Conservation (phyloP, 2,797 vertebrate genomes). For the Eidolon dupreanum region DNA sequence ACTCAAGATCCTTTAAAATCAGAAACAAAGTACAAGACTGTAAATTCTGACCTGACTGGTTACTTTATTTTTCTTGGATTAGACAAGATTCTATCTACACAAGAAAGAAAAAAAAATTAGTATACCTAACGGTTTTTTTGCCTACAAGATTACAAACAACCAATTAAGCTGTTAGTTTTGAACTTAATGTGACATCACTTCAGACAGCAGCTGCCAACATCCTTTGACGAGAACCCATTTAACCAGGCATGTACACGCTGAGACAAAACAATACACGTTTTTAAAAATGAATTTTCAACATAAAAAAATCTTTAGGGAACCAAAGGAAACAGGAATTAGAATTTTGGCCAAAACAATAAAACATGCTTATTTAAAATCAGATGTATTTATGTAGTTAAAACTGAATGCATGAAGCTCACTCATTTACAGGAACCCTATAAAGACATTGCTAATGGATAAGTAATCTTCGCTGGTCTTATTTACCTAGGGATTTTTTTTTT, state of each 20-base stretch:
- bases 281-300: conserved; percentile 48
- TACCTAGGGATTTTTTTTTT: not conserved
- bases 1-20: conserved; percentile 27
- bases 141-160: not conserved
- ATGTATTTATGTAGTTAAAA: conserved; percentile 59
- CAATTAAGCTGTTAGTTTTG: conserved; percentile 10
- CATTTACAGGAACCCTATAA: not conserved
- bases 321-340: conserved; percentile 62
- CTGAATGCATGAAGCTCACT: conserved; percentile 25
- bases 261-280: conserved; percentile 44
- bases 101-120: conserved; percentile 34
- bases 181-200: conserved; percentile 48
- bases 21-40: not conserved
- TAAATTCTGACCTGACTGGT: not conserved
- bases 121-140: not conserved
- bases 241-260: not conserved
- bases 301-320: not conserved
- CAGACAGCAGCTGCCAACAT: not conserved
- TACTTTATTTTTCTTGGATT: conserved; percentile 34
- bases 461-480: conserved; percentile 44
- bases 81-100: not conserved
- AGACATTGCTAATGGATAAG: not conserved
- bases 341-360: conserved; percentile 53
- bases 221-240: conserved; percentile 7
- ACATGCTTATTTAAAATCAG: conserved; percentile 57